Evolutionary conservation across 2,888 invertebrate species (phyloP).

Genomic region (Acanthococcus lagerstroemiae): DNA sequence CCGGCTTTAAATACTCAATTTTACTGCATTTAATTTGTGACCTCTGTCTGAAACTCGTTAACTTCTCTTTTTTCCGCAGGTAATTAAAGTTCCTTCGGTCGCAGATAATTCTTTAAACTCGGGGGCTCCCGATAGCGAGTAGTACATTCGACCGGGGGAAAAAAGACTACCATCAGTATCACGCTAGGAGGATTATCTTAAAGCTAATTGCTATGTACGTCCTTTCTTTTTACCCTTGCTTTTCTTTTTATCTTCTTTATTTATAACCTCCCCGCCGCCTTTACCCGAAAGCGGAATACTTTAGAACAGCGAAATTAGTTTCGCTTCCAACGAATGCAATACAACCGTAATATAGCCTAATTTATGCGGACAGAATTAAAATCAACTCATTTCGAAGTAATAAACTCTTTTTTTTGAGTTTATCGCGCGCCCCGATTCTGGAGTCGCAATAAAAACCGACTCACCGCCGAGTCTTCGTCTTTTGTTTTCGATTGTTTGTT

Average conservation of each 20-base stretch:
- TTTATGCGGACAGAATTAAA: slow-evolving; percentile 23
- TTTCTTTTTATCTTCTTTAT: slow-evolving; percentile 28
- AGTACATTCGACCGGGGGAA: background rate
- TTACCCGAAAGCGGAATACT: slow-evolving; percentile 1
- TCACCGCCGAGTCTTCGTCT: too few species aligned
- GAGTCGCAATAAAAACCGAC: too few species aligned
- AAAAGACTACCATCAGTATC: slow-evolving; percentile 15
- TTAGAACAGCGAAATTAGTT: slow-evolving; percentile 25
- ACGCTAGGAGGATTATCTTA: slow-evolving; percentile 21
- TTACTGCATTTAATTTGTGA: slow-evolving; percentile 22
- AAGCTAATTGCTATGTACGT: slow-evolving; percentile 26
- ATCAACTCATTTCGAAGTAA: slow-evolving; percentile 16
- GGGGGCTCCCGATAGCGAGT: background rate
- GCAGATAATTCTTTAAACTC: slow-evolving; percentile 8
- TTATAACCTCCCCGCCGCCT: slow-evolving; percentile 7
- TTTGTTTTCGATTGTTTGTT: too few species aligned
- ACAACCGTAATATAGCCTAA: slow-evolving; percentile 7
- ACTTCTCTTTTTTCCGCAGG: slow-evolving; percentile 19
- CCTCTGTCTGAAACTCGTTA: slow-evolving; percentile 23
- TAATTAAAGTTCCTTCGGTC: slow-evolving; percentile 19
- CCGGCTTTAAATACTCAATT: background rate
- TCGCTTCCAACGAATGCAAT: background rate
- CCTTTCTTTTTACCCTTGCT: slow-evolving; percentile 5
- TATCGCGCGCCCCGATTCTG: too few species aligned
- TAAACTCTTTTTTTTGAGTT: slow-evolving; percentile 13